A percentile compares a stretch with the other conserved stretches of the same genome.
Conservation (phyloP, 1,140 invertebrate species). For the Ridgeia piscesae region DNA sequence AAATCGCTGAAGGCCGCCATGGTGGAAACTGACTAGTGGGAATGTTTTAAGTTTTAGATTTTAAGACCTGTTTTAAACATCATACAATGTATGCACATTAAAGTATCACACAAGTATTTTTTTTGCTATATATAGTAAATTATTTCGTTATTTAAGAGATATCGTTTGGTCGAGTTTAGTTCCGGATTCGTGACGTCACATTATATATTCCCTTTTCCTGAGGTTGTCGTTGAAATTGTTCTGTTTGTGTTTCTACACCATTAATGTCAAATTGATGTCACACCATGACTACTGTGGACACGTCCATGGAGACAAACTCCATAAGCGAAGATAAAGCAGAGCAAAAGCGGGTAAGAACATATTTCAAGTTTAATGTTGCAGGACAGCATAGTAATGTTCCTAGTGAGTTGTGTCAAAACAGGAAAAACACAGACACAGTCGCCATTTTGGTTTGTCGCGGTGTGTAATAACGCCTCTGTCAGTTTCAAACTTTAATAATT, state of each 20-base stretch:
- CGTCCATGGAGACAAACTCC: constrained; percentile 11
- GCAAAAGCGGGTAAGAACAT: neutral
- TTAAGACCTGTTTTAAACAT: neutral
- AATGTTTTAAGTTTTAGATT: neutral
- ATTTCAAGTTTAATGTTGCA: neutral
- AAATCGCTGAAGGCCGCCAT: neutral
- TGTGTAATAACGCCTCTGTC: constrained; percentile 5
- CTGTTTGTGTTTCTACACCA: no score
- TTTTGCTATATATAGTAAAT: neutral
- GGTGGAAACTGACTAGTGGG: neutral
- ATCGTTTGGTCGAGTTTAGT: neutral
- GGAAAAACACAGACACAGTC: constrained; percentile 8
- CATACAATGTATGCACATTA: neutral
- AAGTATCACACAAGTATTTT: neutral
- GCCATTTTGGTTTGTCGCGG: neutral
- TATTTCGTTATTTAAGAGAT: neutral
- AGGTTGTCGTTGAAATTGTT: neutral
- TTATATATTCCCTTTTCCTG: neutral
- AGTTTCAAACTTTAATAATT: neutral
- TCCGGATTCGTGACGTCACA: neutral
- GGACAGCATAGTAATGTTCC: neutral
- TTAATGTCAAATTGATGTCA: constrained; percentile 6
- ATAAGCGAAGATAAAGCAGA: constrained; percentile 12
- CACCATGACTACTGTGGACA: constrained; percentile 8
- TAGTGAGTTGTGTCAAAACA: no score